Base-by-base conservation (phyloP, 2,888 invertebrate species). In the Scrobipalpa costella region DNA sequence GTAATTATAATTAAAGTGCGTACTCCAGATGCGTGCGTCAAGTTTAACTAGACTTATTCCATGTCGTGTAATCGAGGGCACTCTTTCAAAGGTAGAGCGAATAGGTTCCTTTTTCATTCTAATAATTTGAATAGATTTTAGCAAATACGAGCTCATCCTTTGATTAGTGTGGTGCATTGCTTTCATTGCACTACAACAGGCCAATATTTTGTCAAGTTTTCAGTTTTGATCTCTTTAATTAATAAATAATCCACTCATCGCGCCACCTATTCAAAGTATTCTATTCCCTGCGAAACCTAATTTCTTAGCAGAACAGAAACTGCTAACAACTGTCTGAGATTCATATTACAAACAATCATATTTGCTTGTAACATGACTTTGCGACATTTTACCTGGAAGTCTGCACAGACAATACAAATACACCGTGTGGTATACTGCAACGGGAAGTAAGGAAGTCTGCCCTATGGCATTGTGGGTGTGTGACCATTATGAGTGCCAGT, bases 1-100 rank as follows among this genome's bases (percentile, higher is more conserved):
- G n/a, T n/a, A n/a, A n/a, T n/a, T n/a, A n/a, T n/a, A n/a, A n/a
- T n/a, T n/a, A n/a, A n/a, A n/a, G n/a, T n/a, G n/a, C n/a, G n/a
- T 63, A 63, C 21, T 63, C 40, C 64, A 63, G 15, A 19, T 40
- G 62, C 34, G 62, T 19, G 38, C 60, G 57, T 50, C 62, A 62
- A 61, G n/a, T 50, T 50, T 36, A 11, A 58, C 21, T 58, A 38
- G 36, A 17, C 58, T 40, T 38, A 58, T 58, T 40, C 13, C 13
- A n/a, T 11, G 13, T 40, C 13, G 40, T 40, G 40, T n/a, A 7
- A 40, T 40, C n/a, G 6, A 40, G 40, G 40, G n/a, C n/a, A n/a
- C 40, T 40, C 11, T 40, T 40, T 40, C 13, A 40, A 40, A 40
- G 13, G 40, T n/a, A 40, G n/a, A n/a, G n/a, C n/a, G n/a, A n/a